Conservation (phyloP, 2,113 vertebrate genomes). For the Chionodraco myersi region DNA sequence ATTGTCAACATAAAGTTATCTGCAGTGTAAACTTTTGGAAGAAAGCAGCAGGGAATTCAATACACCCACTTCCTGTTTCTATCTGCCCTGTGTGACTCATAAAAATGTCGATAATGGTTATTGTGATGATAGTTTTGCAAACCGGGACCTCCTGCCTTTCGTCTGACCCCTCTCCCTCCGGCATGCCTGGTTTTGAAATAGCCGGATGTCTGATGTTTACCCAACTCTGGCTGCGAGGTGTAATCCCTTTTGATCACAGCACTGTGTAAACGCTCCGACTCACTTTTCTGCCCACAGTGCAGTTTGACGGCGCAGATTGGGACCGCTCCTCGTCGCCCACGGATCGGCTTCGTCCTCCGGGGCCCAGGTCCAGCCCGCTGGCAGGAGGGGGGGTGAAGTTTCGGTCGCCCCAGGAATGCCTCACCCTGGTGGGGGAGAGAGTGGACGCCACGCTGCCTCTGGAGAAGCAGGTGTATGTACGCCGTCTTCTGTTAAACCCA, state of each 20-base stretch:
- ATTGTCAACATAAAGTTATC: constrained; percentile 4
- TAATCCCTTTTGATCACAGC: constrained; percentile 56
- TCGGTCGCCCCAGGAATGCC: constrained; percentile 88
- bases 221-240: constrained; percentile 41
- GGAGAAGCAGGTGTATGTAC: constrained; percentile 97
- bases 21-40: background rate
- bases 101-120: constrained; percentile 28
- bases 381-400: constrained; percentile 88
- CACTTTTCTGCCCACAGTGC: constrained; percentile 82
- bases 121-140: constrained; percentile 43
- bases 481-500: constrained; percentile 8
- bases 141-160: constrained; percentile 1
- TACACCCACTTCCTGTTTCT: constrained; percentile 1
- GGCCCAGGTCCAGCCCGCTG: constrained; percentile 86
- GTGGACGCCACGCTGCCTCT: constrained; percentile 92
- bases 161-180: constrained; percentile 9
- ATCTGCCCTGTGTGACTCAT: constrained; percentile 8
- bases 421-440: constrained; percentile 87
- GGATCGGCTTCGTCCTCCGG: constrained; percentile 83
- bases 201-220: constrained; percentile 58
- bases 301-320: constrained; percentile 91
- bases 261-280: constrained; percentile 58
- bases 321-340: constrained; percentile 87
- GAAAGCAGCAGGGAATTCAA: constrained; percentile 10
- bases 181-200: constrained; percentile 15